Conservation (phyloP, 1,140 invertebrate genomes). For the Lamellibrachia luymesi region DNA sequence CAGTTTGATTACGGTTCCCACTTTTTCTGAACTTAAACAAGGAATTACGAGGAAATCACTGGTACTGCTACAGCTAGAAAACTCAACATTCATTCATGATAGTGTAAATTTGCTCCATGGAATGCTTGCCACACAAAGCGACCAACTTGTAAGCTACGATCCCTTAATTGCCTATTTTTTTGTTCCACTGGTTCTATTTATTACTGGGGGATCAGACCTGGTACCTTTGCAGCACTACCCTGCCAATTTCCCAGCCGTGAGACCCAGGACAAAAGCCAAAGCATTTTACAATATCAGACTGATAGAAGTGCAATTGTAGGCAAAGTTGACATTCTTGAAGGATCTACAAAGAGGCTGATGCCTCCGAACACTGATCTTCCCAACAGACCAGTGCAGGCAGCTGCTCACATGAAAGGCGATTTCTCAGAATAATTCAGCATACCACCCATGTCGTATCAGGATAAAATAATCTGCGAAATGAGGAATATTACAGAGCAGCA, state of each 20-base stretch:
- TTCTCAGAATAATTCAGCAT: neutral
- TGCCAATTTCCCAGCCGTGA: neutral
- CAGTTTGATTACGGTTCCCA: too few relatives aligned
- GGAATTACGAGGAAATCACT: too few relatives aligned
- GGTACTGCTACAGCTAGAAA: too few relatives aligned
- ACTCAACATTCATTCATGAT: too few relatives aligned
- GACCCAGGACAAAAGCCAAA: neutral
- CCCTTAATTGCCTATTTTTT: neutral
- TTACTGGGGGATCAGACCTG: neutral
- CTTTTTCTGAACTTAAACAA: too few relatives aligned
- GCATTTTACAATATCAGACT: neutral
- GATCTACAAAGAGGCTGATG: neutral
- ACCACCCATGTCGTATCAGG: neutral
- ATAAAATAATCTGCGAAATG: neutral
- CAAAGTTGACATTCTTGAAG: neutral
- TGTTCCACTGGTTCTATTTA: neutral
- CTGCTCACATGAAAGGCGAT: neutral
- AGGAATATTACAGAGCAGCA: too few relatives aligned
- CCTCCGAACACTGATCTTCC: neutral
- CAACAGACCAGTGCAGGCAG: neutral
- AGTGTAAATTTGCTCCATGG: neutral
- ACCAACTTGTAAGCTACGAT: neutral
- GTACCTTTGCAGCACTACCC: neutral
- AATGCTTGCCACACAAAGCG: neutral
- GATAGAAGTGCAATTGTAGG: neutral